Evolutionary conservation across 2,113 vertebrate genomes (phyloP).

Genomic region (Dolichallabes microphthalmus): DNA sequence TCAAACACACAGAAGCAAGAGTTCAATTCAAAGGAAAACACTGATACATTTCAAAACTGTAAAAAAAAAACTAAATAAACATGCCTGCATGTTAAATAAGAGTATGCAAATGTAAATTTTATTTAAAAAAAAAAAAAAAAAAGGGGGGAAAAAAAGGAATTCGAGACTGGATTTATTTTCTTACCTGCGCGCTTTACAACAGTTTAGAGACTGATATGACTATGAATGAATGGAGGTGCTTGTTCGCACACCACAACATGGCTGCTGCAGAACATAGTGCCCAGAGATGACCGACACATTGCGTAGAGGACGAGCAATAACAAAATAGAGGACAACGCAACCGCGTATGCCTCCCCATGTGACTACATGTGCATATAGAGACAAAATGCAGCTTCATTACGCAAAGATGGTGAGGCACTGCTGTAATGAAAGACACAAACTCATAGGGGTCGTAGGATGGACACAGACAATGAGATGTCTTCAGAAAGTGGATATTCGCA

Average conservation of each 20-base stretch:
- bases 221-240: slow-evolving; percentile 7
- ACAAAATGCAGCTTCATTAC: slow-evolving; percentile 43
- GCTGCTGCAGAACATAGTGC: slow-evolving; percentile 18
- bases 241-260: slow-evolving; percentile 18
- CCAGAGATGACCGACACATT: slow-evolving; percentile 1
- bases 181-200: slow-evolving; percentile 22
- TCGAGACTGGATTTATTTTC: slow-evolving; percentile 40
- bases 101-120: slow-evolving; percentile 46
- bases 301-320: not conserved
- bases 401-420: slow-evolving; percentile 46
- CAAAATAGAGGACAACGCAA: not conserved
- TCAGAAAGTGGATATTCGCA: not conserved
- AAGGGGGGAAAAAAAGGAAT: not conserved
- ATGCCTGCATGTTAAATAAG: slow-evolving; percentile 74
- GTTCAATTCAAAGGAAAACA: slow-evolving; percentile 33
- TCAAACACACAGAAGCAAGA: not conserved
- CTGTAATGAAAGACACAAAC: slow-evolving; percentile 6
- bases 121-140: slow-evolving; percentile 21
- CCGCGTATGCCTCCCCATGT: not conserved
- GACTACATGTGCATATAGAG: slow-evolving; percentile 37
- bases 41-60: slow-evolving; percentile 5
- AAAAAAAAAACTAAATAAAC: slow-evolving; percentile 55
- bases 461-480: not conserved
- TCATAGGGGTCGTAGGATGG: not conserved
- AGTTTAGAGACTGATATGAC: slow-evolving; percentile 20